phyloP scores from a whole-genome alignment of 2,797 vertebrate genomes.

The Lepidocolaptes lacrymiger region DNA sequence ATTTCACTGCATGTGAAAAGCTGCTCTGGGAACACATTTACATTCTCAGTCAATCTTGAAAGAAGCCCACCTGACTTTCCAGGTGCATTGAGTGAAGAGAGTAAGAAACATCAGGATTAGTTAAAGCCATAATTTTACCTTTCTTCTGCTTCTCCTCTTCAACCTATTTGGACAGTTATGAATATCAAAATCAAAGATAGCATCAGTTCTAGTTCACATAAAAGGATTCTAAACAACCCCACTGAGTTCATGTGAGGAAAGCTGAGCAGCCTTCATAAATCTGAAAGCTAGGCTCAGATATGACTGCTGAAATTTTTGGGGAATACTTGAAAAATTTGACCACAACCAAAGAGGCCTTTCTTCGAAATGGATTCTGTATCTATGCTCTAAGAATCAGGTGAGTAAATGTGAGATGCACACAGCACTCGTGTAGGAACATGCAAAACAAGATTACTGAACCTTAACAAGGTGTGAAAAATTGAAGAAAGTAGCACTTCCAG shows the following conservation, averaged over 20 bases:
- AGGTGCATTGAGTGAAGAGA: neutral
- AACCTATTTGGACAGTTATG: neutral
- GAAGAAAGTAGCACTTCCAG: neutral
- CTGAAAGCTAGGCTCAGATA: neutral
- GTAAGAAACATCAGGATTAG: neutral
- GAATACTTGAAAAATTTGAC: neutral
- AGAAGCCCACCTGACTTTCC: neutral
- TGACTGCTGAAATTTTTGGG: neutral
- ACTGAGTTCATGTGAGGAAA: neutral
- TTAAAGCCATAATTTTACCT: neutral
- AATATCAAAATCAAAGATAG: neutral
- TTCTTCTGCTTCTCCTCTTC: neutral
- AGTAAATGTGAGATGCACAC: neutral
- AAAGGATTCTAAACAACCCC: neutral
- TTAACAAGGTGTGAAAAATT: neutral
- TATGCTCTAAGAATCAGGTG: neutral
- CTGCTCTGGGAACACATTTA: neutral
- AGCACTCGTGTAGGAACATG: rapidly evolving
- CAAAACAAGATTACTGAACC: neutral
- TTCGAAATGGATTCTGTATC: neutral
- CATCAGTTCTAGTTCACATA: neutral
- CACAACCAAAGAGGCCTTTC: neutral
- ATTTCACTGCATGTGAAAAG: neutral
- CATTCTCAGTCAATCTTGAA: neutral
- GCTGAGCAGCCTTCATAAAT: neutral